Conservation (phyloP, 2,113 vertebrate genomes). For the Ceuthmochares aereus region DNA sequence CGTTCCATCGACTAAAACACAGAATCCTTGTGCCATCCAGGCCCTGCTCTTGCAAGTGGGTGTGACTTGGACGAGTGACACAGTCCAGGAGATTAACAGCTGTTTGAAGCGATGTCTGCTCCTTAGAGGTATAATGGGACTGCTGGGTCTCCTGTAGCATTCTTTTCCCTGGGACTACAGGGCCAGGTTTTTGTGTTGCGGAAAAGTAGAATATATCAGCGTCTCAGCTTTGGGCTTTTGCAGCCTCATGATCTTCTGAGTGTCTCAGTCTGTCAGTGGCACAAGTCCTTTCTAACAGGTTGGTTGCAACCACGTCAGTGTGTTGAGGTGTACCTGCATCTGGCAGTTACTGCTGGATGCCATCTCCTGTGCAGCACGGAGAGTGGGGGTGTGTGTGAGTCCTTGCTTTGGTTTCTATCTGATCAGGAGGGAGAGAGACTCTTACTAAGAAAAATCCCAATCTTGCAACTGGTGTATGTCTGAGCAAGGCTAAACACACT, state of each 20-base stretch:
- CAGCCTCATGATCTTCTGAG: neutral
- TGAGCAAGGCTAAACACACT: neutral
- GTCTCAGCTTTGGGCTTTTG: neutral
- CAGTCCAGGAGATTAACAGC: neutral
- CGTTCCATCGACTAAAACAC: neutral
- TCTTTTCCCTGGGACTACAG: neutral
- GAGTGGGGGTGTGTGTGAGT: too few relatives aligned
- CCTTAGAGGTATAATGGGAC: neutral
- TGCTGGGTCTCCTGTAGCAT: neutral
- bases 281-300: neutral
- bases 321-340: neutral
- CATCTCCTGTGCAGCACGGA: neutral
- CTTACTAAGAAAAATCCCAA: neutral
- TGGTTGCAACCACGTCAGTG: fast-evolving
- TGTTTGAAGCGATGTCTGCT: neutral
- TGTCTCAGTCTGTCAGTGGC: neutral
- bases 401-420: neutral
- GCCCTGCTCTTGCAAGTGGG: neutral
- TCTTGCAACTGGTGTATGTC: fast-evolving
- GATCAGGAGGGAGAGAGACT: neutral
- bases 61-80: neutral
- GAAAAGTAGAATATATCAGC: neutral
- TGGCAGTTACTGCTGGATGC: neutral
- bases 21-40: neutral
- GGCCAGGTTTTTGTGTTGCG: neutral